Percentiles rank a stretch among this genome's conserved stretches.
These are phyloP conservation scores for Episyrphus balteatus DNA, from an alignment of 1,140 invertebrate genomes.

Conservation along the genomic window DNA sequence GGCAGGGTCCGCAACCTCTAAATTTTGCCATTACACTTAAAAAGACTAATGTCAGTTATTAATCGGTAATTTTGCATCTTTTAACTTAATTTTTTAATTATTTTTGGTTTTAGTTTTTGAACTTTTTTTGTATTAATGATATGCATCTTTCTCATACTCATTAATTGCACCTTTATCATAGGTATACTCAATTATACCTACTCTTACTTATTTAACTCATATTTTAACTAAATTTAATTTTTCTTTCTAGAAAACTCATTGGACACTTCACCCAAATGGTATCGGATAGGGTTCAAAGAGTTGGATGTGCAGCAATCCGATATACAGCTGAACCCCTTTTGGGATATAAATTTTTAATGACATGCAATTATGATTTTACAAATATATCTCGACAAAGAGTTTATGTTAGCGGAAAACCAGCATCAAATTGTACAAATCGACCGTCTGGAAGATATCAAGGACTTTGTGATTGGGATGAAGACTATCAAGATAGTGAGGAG, in stretches of 20 bases:
- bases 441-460: slow-evolving; percentile 18
- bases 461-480: slow-evolving; percentile 20
- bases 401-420: slow-evolving; percentile 18
- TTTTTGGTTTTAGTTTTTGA: background rate
- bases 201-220: too few relatives aligned
- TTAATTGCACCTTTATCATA: too few relatives aligned
- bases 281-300: slow-evolving; percentile 20
- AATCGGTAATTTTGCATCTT: too few relatives aligned
- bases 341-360: slow-evolving; percentile 18
- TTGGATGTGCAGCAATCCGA: slow-evolving; percentile 26
- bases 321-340: slow-evolving; percentile 7
- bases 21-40: too few relatives aligned
- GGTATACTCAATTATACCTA: too few relatives aligned
- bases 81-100: too few relatives aligned
- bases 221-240: background rate
- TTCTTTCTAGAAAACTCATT: slow-evolving; percentile 21
- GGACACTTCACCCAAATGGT: slow-evolving; percentile 28
- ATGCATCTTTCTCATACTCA: background rate
- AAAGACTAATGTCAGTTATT: too few relatives aligned
- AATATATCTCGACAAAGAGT: slow-evolving; percentile 23
- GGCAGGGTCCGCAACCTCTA: too few relatives aligned
- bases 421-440: slow-evolving; percentile 17
- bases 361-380: slow-evolving; percentile 31
- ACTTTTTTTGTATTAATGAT: background rate
- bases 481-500: slow-evolving; percentile 15